Percentiles rank a stretch among this genome's conserved stretches.
phyloP scores from a whole-genome alignment of 2,113 vertebrate species.

The Sylvietta virens region DNA sequence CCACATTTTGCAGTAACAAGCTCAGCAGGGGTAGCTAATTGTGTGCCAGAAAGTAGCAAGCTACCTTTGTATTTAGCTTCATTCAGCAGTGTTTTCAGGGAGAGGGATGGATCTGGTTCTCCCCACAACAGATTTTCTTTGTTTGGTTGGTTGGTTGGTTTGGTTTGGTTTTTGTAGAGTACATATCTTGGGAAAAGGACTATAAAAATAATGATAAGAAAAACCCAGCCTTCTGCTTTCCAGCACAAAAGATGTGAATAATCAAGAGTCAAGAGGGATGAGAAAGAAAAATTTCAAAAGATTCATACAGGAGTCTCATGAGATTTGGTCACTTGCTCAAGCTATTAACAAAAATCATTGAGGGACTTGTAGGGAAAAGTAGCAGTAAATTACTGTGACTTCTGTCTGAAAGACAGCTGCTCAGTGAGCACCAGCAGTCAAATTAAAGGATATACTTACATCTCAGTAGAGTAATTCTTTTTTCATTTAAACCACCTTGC shows the following conservation, averaged over 20 bases:
- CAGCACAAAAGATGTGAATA: not conserved
- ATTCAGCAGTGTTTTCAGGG: not conserved
- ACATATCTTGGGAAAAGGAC: not conserved
- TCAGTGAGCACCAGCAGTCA: not conserved
- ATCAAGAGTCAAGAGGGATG: not conserved
- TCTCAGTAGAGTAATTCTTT: not conserved
- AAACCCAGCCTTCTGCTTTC: not conserved
- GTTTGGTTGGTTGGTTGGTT: not conserved
- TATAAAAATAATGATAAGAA: not conserved
- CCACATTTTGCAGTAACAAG: not conserved
- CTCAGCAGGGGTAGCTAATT: not conserved
- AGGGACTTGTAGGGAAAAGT: not conserved
- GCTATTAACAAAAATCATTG: not conserved
- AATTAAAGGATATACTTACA: not conserved
- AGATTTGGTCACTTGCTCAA: conserved; percentile 1
- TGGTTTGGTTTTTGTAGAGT: not conserved
- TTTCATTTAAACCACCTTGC: not conserved
- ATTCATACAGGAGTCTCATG: not conserved
- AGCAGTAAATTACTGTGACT: not conserved
- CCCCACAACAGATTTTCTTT: not conserved
- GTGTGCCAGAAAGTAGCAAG: not conserved
- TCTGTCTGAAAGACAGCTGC: not conserved
- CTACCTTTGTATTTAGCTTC: not conserved
- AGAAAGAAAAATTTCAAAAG: not conserved
- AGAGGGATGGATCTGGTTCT: not conserved